Evolutionary conservation across 2,888 invertebrate species (phyloP).

Genomic region (Norana najaformis): DNA sequence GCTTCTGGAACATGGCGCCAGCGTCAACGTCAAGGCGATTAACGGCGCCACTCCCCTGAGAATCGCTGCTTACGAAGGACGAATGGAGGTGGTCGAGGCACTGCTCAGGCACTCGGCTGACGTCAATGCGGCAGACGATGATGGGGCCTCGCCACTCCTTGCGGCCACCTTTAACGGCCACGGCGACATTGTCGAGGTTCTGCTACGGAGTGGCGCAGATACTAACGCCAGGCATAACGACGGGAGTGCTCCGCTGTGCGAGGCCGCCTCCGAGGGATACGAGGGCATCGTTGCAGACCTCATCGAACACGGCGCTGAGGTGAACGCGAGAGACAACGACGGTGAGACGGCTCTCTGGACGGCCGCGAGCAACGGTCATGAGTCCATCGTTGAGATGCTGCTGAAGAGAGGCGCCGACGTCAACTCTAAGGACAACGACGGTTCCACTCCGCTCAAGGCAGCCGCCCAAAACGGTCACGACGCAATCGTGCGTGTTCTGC

Average conservation of each 20-base stretch:
- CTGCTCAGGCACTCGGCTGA: conserved; percentile 23
- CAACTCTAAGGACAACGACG: conserved; percentile 25
- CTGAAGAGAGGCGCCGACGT: conserved; percentile 29
- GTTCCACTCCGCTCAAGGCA: conserved; percentile 31
- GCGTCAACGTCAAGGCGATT: conserved; percentile 23
- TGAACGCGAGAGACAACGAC: conserved; percentile 25
- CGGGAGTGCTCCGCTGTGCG: conserved; percentile 21
- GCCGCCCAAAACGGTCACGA: neutral
- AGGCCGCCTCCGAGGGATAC: conserved; percentile 20
- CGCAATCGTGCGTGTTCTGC: neutral
- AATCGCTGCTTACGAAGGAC: conserved; percentile 27
- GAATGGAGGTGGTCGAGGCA: conserved; percentile 14
- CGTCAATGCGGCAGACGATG: conserved; percentile 23
- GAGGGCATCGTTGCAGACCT: neutral
- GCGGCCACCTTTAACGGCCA: conserved; percentile 27
- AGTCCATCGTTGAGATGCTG: conserved; percentile 9
- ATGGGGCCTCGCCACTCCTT: neutral
- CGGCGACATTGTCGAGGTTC: conserved; percentile 8
- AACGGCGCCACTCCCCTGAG: conserved; percentile 26
- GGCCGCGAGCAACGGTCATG: conserved; percentile 25
- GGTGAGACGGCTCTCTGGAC: conserved; percentile 28
- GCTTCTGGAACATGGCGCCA: conserved; percentile 16
- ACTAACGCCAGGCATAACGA: conserved; percentile 19
- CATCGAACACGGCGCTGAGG: neutral
- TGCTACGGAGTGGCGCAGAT: neutral